phyloP scores from a whole-genome alignment of 2,113 vertebrate genomes.

The Sinocyclocheilus grahami region DNA sequence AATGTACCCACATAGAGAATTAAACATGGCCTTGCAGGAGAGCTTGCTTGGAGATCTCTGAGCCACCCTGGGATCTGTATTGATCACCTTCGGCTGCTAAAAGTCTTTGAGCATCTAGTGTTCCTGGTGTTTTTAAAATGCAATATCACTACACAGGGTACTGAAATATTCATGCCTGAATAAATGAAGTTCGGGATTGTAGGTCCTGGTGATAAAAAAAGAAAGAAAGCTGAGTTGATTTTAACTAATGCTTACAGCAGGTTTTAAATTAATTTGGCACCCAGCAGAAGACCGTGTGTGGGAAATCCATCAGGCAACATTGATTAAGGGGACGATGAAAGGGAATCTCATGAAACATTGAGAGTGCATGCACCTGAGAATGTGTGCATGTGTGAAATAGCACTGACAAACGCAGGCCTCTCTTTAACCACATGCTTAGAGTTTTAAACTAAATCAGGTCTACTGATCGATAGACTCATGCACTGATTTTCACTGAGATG shows the following conservation, averaged over 20 bases:
- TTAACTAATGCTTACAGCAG: constrained; percentile 31
- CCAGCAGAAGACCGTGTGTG: constrained; percentile 1
- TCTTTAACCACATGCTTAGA: background rate
- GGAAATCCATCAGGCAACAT: constrained; percentile 45
- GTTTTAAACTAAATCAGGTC: constrained; percentile 5
- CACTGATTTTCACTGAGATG: background rate
- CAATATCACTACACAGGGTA: constrained; percentile 43
- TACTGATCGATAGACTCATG: background rate
- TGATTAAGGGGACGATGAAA: constrained; percentile 43
- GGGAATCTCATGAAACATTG: constrained; percentile 41
- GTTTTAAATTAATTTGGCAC: constrained; percentile 27
- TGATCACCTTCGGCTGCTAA: constrained; percentile 51
- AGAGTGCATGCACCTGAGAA: background rate
- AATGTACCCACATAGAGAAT: constrained; percentile 48
- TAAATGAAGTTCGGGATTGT: constrained; percentile 42
- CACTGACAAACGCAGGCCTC: too few relatives aligned
- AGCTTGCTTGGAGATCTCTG: constrained; percentile 23
- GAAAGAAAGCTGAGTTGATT: constrained; percentile 7
- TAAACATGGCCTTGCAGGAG: constrained; percentile 50
- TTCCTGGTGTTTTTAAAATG: constrained; percentile 35
- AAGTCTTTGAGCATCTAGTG: constrained; percentile 46
- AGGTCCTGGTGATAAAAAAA: background rate
- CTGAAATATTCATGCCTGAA: constrained; percentile 50
- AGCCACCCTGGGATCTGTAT: constrained; percentile 38
- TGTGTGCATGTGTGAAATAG: too few relatives aligned